phyloP scores from a whole-genome alignment of 2,888 invertebrate genomes.

The Dascillus cervinus region DNA sequence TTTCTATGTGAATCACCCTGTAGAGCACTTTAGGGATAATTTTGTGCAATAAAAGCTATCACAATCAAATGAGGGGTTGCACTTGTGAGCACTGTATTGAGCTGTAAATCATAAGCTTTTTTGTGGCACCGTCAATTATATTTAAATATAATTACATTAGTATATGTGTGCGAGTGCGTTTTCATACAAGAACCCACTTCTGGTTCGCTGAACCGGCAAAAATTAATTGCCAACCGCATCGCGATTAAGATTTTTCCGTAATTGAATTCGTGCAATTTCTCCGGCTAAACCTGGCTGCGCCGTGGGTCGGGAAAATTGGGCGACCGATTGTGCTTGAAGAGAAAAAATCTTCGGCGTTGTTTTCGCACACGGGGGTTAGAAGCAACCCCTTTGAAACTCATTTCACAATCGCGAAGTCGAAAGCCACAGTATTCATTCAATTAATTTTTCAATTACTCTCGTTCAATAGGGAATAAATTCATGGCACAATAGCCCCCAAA shows the following conservation, averaged over 20 bases:
- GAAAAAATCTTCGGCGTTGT: no score
- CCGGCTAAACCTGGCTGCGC: no score
- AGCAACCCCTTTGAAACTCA: constrained; percentile 7
- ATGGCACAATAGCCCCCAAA: constrained; percentile 31
- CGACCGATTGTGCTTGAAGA: no score
- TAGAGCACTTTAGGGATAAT: no score
- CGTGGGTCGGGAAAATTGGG: no score
- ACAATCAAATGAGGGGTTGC: background rate
- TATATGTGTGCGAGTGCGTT: constrained; percentile 19
- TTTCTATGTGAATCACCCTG: no score
- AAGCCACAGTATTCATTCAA: constrained; percentile 40
- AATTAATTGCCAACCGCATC: constrained; percentile 23
- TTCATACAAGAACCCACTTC: constrained; percentile 16
- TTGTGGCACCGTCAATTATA: constrained; percentile 13
- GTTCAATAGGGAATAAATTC: constrained; percentile 36
- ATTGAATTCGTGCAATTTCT: no score
- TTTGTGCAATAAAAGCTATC: no score
- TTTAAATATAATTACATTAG: constrained; percentile 23
- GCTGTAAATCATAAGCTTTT: constrained; percentile 16
- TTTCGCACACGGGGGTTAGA: no score
- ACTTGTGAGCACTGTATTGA: background rate
- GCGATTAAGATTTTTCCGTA: no score
- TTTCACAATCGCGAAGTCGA: constrained; percentile 30
- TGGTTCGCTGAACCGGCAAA: constrained; percentile 20
- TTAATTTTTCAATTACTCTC: constrained; percentile 41